These are phyloP conservation scores for Enhydra lutris DNA, from an alignment of 2,113 vertebrate species.

Conservation along the genomic window DNA sequence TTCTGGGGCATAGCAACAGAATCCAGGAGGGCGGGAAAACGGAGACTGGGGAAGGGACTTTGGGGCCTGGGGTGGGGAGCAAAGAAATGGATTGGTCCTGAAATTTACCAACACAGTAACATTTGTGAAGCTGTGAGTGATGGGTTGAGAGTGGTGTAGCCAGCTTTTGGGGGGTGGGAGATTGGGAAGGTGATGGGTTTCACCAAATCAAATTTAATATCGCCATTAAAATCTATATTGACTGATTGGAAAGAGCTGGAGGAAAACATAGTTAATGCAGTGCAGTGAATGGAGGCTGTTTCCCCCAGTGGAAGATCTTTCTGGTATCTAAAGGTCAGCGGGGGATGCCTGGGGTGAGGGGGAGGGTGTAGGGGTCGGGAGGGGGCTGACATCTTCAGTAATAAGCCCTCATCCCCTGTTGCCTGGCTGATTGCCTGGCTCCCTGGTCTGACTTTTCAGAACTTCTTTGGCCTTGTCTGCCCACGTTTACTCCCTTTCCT, in stretches of 20 bases:
- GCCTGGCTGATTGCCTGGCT: not conserved
- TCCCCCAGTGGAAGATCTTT: accelerated
- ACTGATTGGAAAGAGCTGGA: not conserved
- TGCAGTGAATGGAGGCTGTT: not conserved
- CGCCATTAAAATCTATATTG: not conserved
- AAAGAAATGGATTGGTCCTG: not conserved
- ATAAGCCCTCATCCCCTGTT: too few species aligned
- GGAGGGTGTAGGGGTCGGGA: accelerated
- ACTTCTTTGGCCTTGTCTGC: not conserved
- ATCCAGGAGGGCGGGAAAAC: not conserved
- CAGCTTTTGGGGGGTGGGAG: accelerated
- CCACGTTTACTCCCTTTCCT: too few species aligned
- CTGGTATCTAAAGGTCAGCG: not conserved
- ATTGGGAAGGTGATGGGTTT: not conserved
- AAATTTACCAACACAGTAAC: not conserved
- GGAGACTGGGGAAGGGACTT: not conserved
- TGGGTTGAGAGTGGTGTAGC: not conserved
- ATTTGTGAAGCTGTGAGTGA: not conserved
- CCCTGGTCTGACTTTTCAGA: not conserved
- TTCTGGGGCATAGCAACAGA: too few species aligned
- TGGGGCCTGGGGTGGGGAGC: not conserved
- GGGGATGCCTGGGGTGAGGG: too few species aligned
- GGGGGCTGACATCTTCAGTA: not conserved
- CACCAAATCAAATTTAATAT: not conserved
- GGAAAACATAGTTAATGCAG: not conserved